Percentiles rank a stretch among this genome's conserved stretches.
phyloP scores from a whole-genome alignment of 2,888 invertebrate species.

The Papilio demoleus region DNA sequence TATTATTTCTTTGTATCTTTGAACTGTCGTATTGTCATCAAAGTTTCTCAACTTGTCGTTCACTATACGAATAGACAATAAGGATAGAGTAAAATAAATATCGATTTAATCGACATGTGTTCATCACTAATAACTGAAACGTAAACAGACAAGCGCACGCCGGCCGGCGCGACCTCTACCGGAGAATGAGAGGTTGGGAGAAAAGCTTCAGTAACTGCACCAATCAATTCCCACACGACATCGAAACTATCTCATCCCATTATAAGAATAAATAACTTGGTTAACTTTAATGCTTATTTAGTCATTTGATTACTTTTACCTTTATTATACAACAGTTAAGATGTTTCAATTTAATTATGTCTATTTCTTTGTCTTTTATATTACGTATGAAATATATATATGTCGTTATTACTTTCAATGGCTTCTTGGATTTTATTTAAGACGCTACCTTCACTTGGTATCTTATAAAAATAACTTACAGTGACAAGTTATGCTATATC shows the following conservation, averaged over 20 bases:
- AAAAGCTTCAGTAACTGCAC: slow-evolving; percentile 25
- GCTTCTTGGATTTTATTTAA: slow-evolving; percentile 7
- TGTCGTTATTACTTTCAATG: not conserved
- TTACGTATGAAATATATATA: not conserved
- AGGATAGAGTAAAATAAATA: slow-evolving; percentile 60
- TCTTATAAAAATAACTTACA: not conserved
- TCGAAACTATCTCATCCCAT: not conserved
- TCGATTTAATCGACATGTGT: not conserved
- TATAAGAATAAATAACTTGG: not conserved
- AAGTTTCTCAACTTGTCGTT: no score
- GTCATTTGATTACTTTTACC: not conserved
- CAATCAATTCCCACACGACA: slow-evolving; percentile 26
- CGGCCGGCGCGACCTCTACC: slow-evolving; percentile 46
- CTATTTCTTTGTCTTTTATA: not conserved
- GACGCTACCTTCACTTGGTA: not conserved
- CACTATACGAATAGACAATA: no score
- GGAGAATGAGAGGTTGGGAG: slow-evolving; percentile 17
- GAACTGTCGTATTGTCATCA: no score
- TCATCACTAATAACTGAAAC: slow-evolving; percentile 32
- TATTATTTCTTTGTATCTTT: no score
- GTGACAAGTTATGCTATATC: not conserved
- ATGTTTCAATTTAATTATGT: not conserved
- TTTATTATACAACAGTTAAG: not conserved
- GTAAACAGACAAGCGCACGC: slow-evolving; percentile 44
- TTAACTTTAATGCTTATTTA: not conserved